Conservation (phyloP, 1,140 invertebrate species). For the Antheraea pernyi region DNA sequence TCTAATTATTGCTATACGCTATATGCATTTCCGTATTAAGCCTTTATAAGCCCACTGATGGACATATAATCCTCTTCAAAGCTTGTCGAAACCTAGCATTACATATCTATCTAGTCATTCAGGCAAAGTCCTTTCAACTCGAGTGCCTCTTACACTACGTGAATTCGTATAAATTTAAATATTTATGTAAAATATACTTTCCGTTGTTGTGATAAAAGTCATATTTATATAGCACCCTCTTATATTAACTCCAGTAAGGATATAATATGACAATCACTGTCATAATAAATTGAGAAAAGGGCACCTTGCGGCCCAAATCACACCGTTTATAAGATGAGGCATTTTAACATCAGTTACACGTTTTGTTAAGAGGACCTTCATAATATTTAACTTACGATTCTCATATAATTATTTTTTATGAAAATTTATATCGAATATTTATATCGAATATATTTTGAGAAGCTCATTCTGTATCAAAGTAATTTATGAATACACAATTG, state of each 20-base stretch:
- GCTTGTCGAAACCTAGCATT: too few species aligned
- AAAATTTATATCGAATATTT: too few species aligned
- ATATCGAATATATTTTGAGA: too few species aligned
- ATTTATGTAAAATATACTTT: slow-evolving; percentile 7
- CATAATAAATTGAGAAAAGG: slow-evolving; percentile 41
- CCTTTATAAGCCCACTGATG: too few species aligned
- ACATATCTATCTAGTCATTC: not conserved
- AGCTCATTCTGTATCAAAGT: too few species aligned
- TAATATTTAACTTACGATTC: too few species aligned
- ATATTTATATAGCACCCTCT: slow-evolving; percentile 38
- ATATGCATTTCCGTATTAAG: too few species aligned
- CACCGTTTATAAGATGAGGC: slow-evolving; percentile 28
- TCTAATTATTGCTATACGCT: too few species aligned
- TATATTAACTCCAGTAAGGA: slow-evolving; percentile 43
- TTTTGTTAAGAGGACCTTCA: not conserved
- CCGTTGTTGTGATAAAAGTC: slow-evolving; percentile 27
- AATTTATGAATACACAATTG: too few species aligned
- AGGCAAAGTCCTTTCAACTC: not conserved
- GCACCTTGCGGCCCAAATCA: slow-evolving; percentile 32
- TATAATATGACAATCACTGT: slow-evolving; percentile 63
- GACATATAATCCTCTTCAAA: too few species aligned
- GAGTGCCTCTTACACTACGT: not conserved
- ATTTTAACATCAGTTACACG: slow-evolving; percentile 27
- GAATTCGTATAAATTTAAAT: not conserved
- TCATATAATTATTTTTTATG: too few species aligned